A percentile compares a stretch with the other conserved stretches of the same genome.
Conservation (phyloP, 2,797 vertebrate species). For the Poecilia picta region DNA sequence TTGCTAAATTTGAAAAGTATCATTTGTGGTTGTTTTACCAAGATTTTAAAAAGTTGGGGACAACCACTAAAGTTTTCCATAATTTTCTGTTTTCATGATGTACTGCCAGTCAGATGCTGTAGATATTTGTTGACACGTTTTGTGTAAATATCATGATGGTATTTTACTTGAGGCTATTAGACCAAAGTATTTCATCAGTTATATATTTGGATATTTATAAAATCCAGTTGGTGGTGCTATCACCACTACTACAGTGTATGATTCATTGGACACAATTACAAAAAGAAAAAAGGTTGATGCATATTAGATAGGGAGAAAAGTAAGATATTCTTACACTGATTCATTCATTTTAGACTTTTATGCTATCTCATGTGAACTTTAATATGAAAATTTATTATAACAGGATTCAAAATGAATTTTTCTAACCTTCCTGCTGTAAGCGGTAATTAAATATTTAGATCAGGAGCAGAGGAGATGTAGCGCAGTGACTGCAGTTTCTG, state of each 20-base stretch:
- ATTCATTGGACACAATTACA: neutral
- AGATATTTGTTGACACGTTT: neutral
- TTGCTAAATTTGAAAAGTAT: neutral
- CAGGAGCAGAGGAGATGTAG: neutral
- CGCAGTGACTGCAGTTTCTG: neutral
- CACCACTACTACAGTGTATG: neutral
- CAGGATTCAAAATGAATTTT: neutral
- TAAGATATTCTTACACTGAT: neutral
- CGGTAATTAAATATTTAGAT: neutral
- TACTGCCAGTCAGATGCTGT: neutral
- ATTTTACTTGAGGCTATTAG: neutral
- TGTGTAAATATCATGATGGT: neutral
- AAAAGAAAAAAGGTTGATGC: neutral
- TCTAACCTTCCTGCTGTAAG: neutral
- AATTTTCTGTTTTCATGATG: neutral
- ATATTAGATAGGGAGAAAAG: neutral
- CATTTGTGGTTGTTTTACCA: neutral
- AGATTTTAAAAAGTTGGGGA: neutral
- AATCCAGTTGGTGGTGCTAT: neutral
- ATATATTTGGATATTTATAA: neutral
- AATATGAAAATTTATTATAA: neutral
- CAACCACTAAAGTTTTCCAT: neutral
- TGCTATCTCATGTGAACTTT: neutral
- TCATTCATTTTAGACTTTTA: neutral
- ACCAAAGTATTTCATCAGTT: neutral